A percentile compares a stretch with the other conserved stretches of the same genome.
Evolutionary conservation across 2,797 vertebrate genomes (phyloP).

Genomic region (Meda fulgida): DNA sequence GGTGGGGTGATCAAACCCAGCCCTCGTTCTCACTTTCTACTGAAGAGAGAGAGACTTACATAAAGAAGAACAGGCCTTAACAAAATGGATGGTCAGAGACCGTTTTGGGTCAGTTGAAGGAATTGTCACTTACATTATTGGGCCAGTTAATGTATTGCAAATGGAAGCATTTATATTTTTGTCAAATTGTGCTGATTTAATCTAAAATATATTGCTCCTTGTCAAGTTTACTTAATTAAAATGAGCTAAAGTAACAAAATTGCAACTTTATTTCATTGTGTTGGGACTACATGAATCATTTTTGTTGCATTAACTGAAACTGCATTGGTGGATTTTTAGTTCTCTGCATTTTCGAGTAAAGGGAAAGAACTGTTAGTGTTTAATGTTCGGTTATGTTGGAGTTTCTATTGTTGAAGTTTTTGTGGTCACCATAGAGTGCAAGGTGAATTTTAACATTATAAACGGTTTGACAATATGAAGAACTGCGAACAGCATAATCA

Average conservation of each 20-base stretch:
- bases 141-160: not conserved
- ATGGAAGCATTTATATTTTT: not conserved
- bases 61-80: not conserved
- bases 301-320: not conserved
- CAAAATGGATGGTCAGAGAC: not conserved
- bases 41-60: constrained; percentile 1
- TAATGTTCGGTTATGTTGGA: not conserved
- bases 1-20: constrained; percentile 58
- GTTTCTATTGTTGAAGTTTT: not conserved
- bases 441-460: no score
- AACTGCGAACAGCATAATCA: no score
- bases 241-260: not conserved
- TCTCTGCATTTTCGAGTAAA: not conserved
- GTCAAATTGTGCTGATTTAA: not conserved
- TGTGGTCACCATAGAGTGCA: not conserved
- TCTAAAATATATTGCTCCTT: not conserved
- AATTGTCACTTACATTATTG: not conserved
- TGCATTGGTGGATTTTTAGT: not conserved
- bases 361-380: not conserved
- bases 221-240: not conserved
- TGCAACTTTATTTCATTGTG: not conserved
- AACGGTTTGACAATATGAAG: no score
- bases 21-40: not conserved
- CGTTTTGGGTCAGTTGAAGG: not conserved
- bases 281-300: not conserved